Evolutionary conservation across 2,888 invertebrate species (phyloP), one percentile per base, ranked within the genome.

Genomic region (Tetheella fluctuosa): DNA sequence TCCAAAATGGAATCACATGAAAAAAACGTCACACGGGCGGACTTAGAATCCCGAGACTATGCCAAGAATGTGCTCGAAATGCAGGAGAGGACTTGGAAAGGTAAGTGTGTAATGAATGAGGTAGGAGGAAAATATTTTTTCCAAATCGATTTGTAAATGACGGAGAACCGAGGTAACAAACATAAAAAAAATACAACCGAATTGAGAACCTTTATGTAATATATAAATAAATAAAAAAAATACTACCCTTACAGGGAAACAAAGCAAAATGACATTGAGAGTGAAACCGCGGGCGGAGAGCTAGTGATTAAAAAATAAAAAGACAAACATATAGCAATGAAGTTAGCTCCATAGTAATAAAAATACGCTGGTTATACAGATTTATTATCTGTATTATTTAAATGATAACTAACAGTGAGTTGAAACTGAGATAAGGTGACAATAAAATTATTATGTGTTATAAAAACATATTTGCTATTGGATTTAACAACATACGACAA

Each of bases 1-100:
- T 89, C 63, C 83, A 91, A 69, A 78, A 91, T 92, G 92, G 92
- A 86, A 90, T 92, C 91, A 92, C 92, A 85, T 92, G 92, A 92
- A 65, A 89, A 90, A 67, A 77, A 64, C 64, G 65, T 1, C 3
- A 56, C 28, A 69, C 70, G 70, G 69, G 59, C 61, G 64, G 83
- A 75, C 55, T 59, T 42, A n/a, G 56, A 55, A 64, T 59, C 70
- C 69, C 64, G 62, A 54, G 76, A 71, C 70, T 76, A 74, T 58
- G 68, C 65, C 58, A 23, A 66, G 56, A 74, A 69, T 63, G 76
- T 66, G 6, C 56, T 83, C 53, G 81, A 85, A 72, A 77, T 81
- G 73, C 74, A 70, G 39, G 67, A 60, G 64, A 67, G 34, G 64
- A 67, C 58, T 20, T 23, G 1, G 39, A 34, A 55, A 60, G 67